phyloP scores from a whole-genome alignment of 2,888 invertebrate species.

The Alcis repandata region DNA sequence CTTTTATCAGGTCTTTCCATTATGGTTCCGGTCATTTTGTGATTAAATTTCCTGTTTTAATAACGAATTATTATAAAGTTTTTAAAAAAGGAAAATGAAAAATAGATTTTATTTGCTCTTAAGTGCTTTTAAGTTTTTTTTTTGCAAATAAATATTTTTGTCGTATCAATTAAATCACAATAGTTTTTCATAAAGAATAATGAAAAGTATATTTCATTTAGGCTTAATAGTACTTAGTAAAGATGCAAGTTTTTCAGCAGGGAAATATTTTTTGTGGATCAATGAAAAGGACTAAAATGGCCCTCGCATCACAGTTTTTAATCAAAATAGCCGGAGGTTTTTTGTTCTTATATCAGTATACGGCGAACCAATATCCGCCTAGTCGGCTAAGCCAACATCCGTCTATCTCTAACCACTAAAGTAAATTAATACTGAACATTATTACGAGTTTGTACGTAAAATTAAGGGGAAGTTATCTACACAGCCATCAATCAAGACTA shows the following conservation, averaged over 20 bases:
- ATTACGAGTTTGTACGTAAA: constrained; percentile 7
- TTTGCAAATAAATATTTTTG: no score
- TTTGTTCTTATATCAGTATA: neutral
- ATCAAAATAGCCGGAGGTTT: neutral
- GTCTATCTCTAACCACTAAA: constrained; percentile 11
- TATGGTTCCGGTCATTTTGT: neutral
- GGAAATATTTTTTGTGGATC: no score
- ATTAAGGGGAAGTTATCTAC: constrained; percentile 14
- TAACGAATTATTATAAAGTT: no score
- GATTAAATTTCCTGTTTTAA: constrained; percentile 5
- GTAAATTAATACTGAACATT: constrained; percentile 21
- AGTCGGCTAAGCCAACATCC: constrained; percentile 12
- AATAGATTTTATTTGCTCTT: no score
- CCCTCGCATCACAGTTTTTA: neutral
- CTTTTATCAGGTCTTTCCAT: neutral
- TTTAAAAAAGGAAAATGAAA: no score
- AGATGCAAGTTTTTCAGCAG: no score
- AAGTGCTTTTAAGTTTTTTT: no score
- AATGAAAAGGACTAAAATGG: no score
- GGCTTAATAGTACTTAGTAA: no score
- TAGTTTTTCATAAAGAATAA: no score
- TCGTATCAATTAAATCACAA: no score
- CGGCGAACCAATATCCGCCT: neutral
- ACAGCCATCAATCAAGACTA: constrained; percentile 18
- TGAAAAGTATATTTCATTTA: no score